Percentiles rank a stretch among this genome's conserved stretches.
These are phyloP conservation scores for Pseudanteris insignis DNA, from an alignment of 2,888 invertebrate species.

Conservation along the genomic window DNA sequence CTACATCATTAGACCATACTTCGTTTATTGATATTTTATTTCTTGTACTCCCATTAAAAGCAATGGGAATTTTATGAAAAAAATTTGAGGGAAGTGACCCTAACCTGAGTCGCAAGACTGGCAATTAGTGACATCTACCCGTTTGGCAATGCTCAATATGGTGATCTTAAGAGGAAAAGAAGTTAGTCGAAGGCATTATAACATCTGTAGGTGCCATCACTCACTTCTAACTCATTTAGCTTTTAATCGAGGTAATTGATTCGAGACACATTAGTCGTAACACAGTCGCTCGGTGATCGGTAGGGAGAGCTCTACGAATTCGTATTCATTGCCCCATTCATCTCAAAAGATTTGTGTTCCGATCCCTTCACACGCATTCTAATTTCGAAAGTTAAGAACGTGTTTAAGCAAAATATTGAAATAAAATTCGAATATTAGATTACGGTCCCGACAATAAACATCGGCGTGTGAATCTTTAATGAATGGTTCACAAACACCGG, in stretches of 20 bases:
- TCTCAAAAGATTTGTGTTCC: constrained; percentile 48
- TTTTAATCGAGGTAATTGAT: constrained; percentile 48
- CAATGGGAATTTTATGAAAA: constrained; percentile 28
- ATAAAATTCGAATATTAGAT: constrained; percentile 13
- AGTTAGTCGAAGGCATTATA: constrained; percentile 29
- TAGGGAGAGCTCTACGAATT: constrained; percentile 40
- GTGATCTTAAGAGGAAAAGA: constrained; percentile 35
- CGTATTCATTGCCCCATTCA: constrained; percentile 51
- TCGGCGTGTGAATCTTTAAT: constrained; percentile 28
- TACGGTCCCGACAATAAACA: not conserved
- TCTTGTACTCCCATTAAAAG: constrained; percentile 36
- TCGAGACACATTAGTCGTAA: constrained; percentile 47
- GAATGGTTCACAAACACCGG: constrained; percentile 49
- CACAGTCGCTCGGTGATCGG: constrained; percentile 33
- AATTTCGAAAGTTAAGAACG: constrained; percentile 13
- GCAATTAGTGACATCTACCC: constrained; percentile 32
- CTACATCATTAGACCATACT: too few relatives aligned
- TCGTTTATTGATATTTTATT: constrained; percentile 19
- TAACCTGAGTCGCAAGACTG: constrained; percentile 20
- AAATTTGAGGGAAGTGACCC: constrained; percentile 31
- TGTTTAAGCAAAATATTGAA: constrained; percentile 23
- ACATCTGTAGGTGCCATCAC: constrained; percentile 31
- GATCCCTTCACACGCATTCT: constrained; percentile 16
- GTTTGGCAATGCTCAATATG: constrained; percentile 22
- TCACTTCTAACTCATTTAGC: constrained; percentile 46